Evolutionary conservation across 2,797 vertebrate species (phyloP).

Genomic region (Ctenopoma multispine): DNA sequence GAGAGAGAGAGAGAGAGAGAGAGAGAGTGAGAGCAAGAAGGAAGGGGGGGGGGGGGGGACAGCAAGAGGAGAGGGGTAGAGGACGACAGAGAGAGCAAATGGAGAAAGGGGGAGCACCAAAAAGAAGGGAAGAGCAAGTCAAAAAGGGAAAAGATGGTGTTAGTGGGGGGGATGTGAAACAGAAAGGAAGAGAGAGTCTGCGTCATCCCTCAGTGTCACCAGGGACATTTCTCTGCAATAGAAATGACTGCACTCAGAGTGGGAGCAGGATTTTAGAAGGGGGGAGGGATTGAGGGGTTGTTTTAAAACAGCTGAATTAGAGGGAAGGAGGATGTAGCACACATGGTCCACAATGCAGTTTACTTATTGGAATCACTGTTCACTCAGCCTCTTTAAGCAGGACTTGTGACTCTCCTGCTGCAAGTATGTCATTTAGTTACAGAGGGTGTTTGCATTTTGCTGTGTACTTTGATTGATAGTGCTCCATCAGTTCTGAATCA

Average conservation of each 20-base stretch:
- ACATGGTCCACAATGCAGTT: conserved; percentile 74
- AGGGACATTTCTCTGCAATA: conserved; percentile 85
- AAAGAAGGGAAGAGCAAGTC: conserved; percentile 58
- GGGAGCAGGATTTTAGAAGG: conserved; percentile 69
- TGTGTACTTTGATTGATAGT: not conserved
- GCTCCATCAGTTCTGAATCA: conserved; percentile 32
- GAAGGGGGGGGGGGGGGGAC: conserved; percentile 23
- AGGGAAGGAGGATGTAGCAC: conserved; percentile 68
- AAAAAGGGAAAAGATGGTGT: conserved; percentile 63
- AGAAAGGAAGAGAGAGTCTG: conserved; percentile 75
- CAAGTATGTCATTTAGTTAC: conserved; percentile 35
- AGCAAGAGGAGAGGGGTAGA: conserved; percentile 28
- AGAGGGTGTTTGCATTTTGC: conserved; percentile 7
- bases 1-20: conserved; percentile 49
- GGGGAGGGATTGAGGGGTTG: conserved; percentile 44
- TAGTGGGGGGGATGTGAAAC: conserved; percentile 50
- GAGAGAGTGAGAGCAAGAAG: conserved; percentile 32
- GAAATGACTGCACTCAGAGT: conserved; percentile 82
- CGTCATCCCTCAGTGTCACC: conserved; percentile 82
- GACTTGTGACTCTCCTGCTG: conserved; percentile 50
- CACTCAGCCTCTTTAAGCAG: conserved; percentile 47
- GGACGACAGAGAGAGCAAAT: conserved; percentile 56
- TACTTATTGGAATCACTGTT: conserved; percentile 69
- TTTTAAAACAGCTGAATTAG: conserved; percentile 80
- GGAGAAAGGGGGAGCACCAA: conserved; percentile 62